Base-by-base conservation (phyloP, 2,113 vertebrate genomes). In the Hemiscyllium ocellatum region DNA sequence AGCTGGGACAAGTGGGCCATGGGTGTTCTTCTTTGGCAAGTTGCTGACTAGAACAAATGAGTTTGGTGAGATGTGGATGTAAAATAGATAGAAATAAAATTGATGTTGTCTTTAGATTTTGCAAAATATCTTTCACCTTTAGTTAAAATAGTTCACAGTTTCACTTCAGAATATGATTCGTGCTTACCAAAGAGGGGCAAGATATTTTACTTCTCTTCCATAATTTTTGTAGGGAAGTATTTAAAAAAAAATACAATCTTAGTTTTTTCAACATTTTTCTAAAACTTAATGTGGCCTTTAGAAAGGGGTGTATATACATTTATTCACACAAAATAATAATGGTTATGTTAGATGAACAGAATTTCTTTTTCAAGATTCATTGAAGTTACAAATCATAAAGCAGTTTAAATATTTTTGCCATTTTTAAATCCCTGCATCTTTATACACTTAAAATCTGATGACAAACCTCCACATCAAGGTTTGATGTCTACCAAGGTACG, bases 91-190 rank as follows among this genome's bases (percentile, higher is more conserved):
- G 29, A 90, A 72, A 72, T 5, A 52, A 52, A 95, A 66, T 37
- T 93, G 61, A 65, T 93, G 19, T 93, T 66, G 5, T 6, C 6
- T 93, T 93, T 68, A 65, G 61, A 15, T 66, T 66, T 15, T 33
- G 42, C 42, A 37, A 83, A 47, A 20, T 83, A 42, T 83, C 42
- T 83, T 83, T 83, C 80, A 83, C 37, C n/a, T 83, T 42, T 37
- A 42, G 80, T 42, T 83, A 68, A 93, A 93, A 66, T 37, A 19
- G n/a, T 66, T 93, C 61, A 93, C n/a, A 93, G 68, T 93, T 37
- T 61, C 4, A 10, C 87, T 90, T 56, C 61, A 29, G 50, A 33
- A 56, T 61, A 29, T 90, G 26, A 90, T 13, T 17, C 3, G 33
- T 65, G 52, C 29, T 10, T 90, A 29, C 13, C 13, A 90, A 61